Base-by-base conservation (phyloP, 1,140 invertebrate species). In the Eupristina koningsbergeri region DNA sequence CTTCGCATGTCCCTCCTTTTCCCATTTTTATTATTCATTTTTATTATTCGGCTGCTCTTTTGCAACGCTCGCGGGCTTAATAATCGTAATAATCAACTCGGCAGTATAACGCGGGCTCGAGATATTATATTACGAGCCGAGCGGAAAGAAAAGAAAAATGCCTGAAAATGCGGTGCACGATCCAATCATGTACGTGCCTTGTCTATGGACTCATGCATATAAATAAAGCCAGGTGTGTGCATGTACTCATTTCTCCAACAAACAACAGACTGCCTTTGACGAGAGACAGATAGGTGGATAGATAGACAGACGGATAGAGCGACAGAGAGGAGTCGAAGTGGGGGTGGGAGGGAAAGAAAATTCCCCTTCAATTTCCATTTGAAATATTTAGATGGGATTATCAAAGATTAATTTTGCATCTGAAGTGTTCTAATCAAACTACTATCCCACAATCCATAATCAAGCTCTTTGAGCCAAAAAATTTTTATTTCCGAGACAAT, bases 61-160 rank as follows among this genome's bases (percentile, higher is more conserved):
- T 84, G 80, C 83, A 80, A 67, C 71, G 69, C 61, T 76, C 78
- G 39, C 63, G 85, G 86, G 86, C 86, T 89, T 89, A 90, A 91
- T 90, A 91, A 90, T 91, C 89, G 88, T 88, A 91, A 91, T 91
- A 90, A 90, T 90, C 88, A 88, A 88, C 87, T 84, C 2, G 47
- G 73, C 53, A 61, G 50, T 45, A 45, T 75, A 67, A 71, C 76
- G 64, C 47, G 31, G 71, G 41, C 31, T 22, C 39, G 29, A 13
- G 50, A 17, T 61, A 45, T 22, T n/a, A 41, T 45, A 29, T 31
- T 11, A 58, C n/a, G 47, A 50, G 47, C 9, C 1, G 17, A 17
- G 17, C 9, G 17, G 47, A 50, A 17, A 78, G 69, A 71, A 74
- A 50, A 80, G 81, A 61, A 74, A 77, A 58, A 83, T 45, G 63